Conservation (phyloP, 2,797 vertebrate species). For the Oreochromis grahami region DNA sequence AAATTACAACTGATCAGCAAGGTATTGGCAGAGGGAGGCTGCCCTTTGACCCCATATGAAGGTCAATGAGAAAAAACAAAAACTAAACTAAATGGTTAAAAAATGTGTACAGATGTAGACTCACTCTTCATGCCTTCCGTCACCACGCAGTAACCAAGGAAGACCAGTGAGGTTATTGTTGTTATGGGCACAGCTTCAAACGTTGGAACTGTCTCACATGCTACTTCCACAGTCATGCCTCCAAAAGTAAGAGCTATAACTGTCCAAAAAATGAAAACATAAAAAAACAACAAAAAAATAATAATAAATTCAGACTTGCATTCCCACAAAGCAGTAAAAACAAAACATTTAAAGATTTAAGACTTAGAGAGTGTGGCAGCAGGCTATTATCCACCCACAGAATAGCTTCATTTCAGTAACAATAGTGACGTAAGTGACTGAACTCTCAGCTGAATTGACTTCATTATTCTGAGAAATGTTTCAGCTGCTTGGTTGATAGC, state of each 20-base stretch:
- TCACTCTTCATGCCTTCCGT: not conserved
- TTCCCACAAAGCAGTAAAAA: not conserved
- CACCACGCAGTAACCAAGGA: not conserved
- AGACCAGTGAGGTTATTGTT: not conserved
- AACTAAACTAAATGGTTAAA: not conserved
- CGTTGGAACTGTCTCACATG: accelerated
- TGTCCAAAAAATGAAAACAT: not conserved
- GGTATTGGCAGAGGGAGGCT: not conserved
- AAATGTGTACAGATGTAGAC: not conserved
- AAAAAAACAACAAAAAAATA: not conserved
- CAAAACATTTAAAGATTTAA: not conserved
- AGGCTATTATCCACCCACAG: not conserved
- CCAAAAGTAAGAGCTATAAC: not conserved
- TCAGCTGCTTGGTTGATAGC: not conserved
- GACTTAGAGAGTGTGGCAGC: not conserved
- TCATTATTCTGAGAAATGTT: not conserved
- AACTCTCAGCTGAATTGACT: not conserved
- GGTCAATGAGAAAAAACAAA: not conserved
- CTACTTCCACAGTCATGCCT: not conserved
- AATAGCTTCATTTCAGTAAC: not conserved
- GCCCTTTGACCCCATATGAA: accelerated
- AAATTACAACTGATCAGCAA: not conserved
- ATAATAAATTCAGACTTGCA: not conserved
- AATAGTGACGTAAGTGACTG: not conserved
- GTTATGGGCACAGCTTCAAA: not conserved